phyloP scores from a whole-genome alignment of 2,888 invertebrate genomes.

The Pemphredon lugubris region DNA sequence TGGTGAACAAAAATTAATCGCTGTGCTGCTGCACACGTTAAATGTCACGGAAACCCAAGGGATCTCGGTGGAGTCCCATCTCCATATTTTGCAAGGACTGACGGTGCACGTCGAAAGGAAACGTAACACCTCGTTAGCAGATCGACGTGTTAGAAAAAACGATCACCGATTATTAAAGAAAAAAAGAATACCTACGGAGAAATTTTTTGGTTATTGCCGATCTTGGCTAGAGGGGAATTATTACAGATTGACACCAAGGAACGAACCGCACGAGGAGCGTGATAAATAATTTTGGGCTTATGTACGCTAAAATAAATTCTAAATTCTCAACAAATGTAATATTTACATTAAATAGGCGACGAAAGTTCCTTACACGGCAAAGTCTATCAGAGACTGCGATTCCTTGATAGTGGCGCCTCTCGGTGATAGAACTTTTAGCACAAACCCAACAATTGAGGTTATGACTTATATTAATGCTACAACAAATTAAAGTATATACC shows the following conservation, averaged over 20 bases:
- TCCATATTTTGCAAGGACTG: not conserved
- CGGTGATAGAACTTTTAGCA: slow-evolving; percentile 43
- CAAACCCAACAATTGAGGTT: slow-evolving; percentile 68
- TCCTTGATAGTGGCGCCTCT: slow-evolving; percentile 63
- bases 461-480: slow-evolving; percentile 52
- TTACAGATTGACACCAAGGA: slow-evolving; percentile 54
- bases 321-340: slow-evolving; percentile 64
- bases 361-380: slow-evolving; percentile 70
- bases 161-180: slow-evolving; percentile 44
- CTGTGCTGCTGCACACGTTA: slow-evolving; percentile 34
- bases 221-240: slow-evolving; percentile 38
- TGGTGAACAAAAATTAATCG: slow-evolving; percentile 53
- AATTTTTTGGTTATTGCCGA: slow-evolving; percentile 65
- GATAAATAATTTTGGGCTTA: slow-evolving; percentile 40
- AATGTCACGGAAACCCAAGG: slow-evolving; percentile 29
- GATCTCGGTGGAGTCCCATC: slow-evolving; percentile 2
- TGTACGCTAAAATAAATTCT: slow-evolving; percentile 47
- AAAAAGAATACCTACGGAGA: slow-evolving; percentile 48
- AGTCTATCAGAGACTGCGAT: slow-evolving; percentile 72
- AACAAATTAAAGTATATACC: slow-evolving; percentile 6
- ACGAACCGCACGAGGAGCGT: slow-evolving; percentile 26
- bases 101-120: not conserved
- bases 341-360: slow-evolving; percentile 76
- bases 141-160: slow-evolving; percentile 42
- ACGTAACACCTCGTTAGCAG: slow-evolving; percentile 21